These are phyloP conservation scores for Glyptemys insculpta DNA, from an alignment of 2,797 vertebrate genomes.

Conservation along the genomic window DNA sequence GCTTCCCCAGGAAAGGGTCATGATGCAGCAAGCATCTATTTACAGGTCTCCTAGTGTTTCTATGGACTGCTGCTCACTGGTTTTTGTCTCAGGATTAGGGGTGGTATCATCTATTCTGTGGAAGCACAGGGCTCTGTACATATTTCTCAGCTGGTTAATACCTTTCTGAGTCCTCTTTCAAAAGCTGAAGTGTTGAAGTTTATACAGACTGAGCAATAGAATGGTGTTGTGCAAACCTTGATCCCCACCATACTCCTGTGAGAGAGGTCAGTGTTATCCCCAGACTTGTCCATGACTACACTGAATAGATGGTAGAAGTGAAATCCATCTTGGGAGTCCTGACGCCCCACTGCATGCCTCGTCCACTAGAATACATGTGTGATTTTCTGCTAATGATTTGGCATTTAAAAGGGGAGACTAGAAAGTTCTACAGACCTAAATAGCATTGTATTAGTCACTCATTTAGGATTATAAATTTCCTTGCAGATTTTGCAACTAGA, in stretches of 20 bases:
- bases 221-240: fast-evolving
- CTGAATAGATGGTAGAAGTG: background rate
- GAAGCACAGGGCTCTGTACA: background rate
- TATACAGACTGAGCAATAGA: background rate
- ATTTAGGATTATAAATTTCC: background rate
- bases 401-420: fast-evolving
- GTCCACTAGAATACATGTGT: background rate
- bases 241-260: background rate
- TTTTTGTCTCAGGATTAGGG: background rate
- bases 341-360: fast-evolving
- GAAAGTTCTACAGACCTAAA: background rate
- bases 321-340: background rate
- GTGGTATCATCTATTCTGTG: background rate
- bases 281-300: fast-evolving
- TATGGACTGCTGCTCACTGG: background rate
- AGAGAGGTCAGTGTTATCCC: fast-evolving
- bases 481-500: background rate
- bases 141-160: background rate
- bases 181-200: background rate
- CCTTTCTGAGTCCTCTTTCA: background rate
- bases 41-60: background rate
- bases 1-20: background rate
- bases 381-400: background rate
- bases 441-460: background rate
- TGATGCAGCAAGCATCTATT: background rate